These are phyloP conservation scores for Drosophila dives DNA, from an alignment of 2,888 invertebrate species.

Conservation along the genomic window DNA sequence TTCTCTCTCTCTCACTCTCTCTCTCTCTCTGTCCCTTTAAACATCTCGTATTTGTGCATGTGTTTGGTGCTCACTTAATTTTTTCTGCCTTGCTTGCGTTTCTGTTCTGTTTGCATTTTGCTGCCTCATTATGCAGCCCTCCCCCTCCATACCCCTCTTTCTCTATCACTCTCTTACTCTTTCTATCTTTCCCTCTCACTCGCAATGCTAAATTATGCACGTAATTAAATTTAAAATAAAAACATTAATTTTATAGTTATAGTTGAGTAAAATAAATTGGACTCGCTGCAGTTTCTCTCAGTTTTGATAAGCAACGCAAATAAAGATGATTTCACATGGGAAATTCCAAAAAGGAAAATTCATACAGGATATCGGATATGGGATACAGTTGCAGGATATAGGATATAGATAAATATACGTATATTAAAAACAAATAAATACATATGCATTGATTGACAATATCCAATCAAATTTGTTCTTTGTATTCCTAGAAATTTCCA, in stretches of 20 bases:
- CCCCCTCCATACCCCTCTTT: neutral
- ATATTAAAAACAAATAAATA: too few species aligned
- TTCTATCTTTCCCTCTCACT: neutral
- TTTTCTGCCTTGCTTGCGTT: constrained; percentile 64
- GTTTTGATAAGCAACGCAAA: constrained; percentile 4
- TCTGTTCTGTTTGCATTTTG: constrained; percentile 71
- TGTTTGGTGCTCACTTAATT: constrained; percentile 59
- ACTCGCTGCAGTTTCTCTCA: constrained; percentile 16
- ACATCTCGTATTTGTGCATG: constrained; percentile 34
- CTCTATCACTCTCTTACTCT: neutral
- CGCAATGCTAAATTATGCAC: constrained; percentile 39
- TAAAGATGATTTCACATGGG: neutral
- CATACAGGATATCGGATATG: neutral
- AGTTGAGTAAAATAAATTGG: constrained; percentile 27
- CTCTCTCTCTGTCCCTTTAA: neutral
- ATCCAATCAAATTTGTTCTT: neutral
- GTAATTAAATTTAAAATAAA: constrained; percentile 55
- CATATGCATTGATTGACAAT: neutral
- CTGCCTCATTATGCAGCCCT: constrained; percentile 68
- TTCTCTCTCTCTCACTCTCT: neutral
- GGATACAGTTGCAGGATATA: too few species aligned
- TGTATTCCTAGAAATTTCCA: neutral
- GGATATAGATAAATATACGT: too few species aligned
- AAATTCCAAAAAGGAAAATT: neutral
- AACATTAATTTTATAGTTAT: constrained; percentile 33